Evolutionary conservation across 2,888 invertebrate genomes (phyloP), one percentile per base, ranked within the genome.

Genomic region (Fragum fragum): DNA sequence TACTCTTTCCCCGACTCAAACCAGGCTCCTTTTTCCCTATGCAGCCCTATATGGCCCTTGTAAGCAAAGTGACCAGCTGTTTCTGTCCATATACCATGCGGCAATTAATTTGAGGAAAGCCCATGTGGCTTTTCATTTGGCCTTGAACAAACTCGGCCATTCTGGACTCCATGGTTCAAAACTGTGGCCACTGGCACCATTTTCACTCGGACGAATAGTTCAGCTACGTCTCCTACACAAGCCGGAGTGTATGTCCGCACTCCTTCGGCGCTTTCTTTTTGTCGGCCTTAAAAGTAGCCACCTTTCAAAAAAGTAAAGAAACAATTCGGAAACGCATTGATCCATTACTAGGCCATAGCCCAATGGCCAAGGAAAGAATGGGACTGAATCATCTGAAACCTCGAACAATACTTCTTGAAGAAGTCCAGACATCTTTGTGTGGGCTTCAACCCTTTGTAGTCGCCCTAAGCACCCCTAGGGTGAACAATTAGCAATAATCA

Each of bases 271-370:
- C 23, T 21, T 61, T 18, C 6, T 21, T 61, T 29, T 28, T 14
- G 16, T 61, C 61, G 29, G 61, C 61, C 5, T 26, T 14, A 18
- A 59, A 59, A 26, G 26, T 59, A 7, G 61, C 61, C 29, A 59
- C 61, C 61, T 59, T 59, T 11, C 61, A 26, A 59, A 29, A 53
- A 53, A 21, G 11, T 53, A 18, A 53, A 53, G 53, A n/a, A 53
- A 53, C n/a, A 16, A n/a, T 53, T 59, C 16, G 61, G 61, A 59
- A 59, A 59, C n/a, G 61, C 61, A 59, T 26, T 26, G 2, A 61
- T 61, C 28, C 61, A 61, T 18, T 61, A 2, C 28, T 61, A 23
- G 61, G 61, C 61, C 28, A 61, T 61, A 16, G 26, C 18, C 61
- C 61, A 61, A 29, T 29, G 9, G 16, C 61, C 29, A 5, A 11